A percentile compares a stretch with the other conserved stretches of the same genome.
These are phyloP conservation scores for Remorina albescens DNA, from an alignment of 2,797 vertebrate genomes.

Conservation along the genomic window DNA sequence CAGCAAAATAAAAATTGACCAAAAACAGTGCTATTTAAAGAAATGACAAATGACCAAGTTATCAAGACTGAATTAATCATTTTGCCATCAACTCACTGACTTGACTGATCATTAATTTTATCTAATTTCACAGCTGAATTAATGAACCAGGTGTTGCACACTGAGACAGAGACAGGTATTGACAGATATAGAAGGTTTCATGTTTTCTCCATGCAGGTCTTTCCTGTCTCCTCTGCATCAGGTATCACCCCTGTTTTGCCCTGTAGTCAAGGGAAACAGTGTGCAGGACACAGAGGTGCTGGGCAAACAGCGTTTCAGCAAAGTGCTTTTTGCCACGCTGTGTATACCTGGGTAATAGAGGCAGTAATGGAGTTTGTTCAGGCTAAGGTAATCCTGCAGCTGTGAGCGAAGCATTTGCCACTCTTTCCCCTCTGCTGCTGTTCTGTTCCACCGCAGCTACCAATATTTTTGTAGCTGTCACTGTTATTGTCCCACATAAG, in stretches of 20 bases:
- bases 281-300: conserved; percentile 57
- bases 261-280: conserved; percentile 55
- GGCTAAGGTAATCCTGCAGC: conserved; percentile 76
- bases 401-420: conserved; percentile 67
- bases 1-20: too few relatives aligned
- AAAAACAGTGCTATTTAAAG: not conserved
- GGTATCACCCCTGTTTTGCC: conserved; percentile 47
- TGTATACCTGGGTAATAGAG: conserved; percentile 77
- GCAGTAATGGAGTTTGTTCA: conserved; percentile 82
- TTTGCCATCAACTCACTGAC: not conserved
- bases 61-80: not conserved
- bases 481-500: conserved; percentile 62
- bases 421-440: conserved; percentile 54
- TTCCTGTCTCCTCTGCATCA: conserved; percentile 2
- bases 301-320: conserved; percentile 76
- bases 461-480: conserved; percentile 66
- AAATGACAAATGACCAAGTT: not conserved
- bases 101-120: conserved; percentile 1
- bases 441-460: conserved; percentile 68
- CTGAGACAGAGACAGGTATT: conserved; percentile 10
- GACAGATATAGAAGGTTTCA: conserved; percentile 11
- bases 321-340: conserved; percentile 73
- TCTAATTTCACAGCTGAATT: not conserved
- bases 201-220: conserved; percentile 30
- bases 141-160: not conserved